A percentile compares a stretch with the other conserved stretches of the same genome.
phyloP scores from a whole-genome alignment of 1,140 invertebrate species.

The Atta colombica region DNA sequence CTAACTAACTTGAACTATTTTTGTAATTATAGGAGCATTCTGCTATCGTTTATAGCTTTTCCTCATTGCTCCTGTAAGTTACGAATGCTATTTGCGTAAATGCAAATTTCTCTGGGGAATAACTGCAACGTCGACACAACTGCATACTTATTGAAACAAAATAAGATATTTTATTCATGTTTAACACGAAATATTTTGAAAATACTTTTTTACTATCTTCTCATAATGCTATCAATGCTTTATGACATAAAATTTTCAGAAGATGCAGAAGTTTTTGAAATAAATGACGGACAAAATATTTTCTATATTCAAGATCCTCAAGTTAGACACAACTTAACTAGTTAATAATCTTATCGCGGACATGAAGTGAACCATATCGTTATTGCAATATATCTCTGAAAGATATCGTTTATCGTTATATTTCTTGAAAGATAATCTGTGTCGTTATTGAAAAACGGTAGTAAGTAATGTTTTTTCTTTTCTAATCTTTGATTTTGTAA shows the following conservation, averaged over 20 bases:
- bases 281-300: slow-evolving; percentile 28
- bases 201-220: neutral
- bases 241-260: slow-evolving; percentile 3
- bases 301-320: slow-evolving; percentile 5
- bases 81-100: slow-evolving; percentile 20
- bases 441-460: slow-evolving; percentile 10
- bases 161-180: neutral
- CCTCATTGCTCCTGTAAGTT: slow-evolving; percentile 1
- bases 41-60: slow-evolving; percentile 6
- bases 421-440: slow-evolving; percentile 39
- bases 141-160: neutral
- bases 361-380: neutral
- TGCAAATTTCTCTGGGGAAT: slow-evolving; percentile 31
- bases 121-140: neutral
- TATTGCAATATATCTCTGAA: slow-evolving; percentile 49
- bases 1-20: neutral
- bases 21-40: neutral
- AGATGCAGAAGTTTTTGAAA: neutral
- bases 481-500: neutral
- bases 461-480: neutral
- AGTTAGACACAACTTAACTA: neutral
- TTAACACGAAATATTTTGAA: neutral
- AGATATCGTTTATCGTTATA: neutral
- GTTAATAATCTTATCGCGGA: slow-evolving; percentile 37
- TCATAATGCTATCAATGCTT: neutral